These are phyloP conservation scores for Nomia melanderi DNA, from an alignment of 1,140 invertebrate genomes.

Conservation along the genomic window DNA sequence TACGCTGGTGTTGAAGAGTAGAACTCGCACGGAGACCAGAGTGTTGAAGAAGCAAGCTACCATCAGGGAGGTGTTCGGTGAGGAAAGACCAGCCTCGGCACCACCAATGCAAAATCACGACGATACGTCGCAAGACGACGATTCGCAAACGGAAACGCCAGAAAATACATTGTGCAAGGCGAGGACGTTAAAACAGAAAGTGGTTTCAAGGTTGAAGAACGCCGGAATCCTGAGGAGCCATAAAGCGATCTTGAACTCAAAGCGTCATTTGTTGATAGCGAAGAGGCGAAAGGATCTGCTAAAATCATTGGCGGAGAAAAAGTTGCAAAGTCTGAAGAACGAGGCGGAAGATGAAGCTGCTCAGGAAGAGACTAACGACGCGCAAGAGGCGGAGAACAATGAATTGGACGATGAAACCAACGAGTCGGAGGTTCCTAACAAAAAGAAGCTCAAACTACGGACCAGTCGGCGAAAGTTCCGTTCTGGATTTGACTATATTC, in stretches of 20 bases:
- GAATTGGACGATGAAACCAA: conserved; percentile 65
- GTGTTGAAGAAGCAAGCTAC: conserved; percentile 88
- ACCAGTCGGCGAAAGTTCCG: conserved; percentile 84
- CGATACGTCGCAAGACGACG: conserved; percentile 75
- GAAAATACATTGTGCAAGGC: conserved; percentile 62
- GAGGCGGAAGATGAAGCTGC: conserved; percentile 68
- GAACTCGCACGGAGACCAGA: conserved; percentile 89
- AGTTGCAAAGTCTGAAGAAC: conserved; percentile 75
- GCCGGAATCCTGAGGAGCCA: conserved; percentile 83
- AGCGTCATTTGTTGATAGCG: conserved; percentile 81
- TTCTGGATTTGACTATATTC: conserved; percentile 93
- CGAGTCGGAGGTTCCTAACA: conserved; percentile 75
- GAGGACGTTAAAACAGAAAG: conserved; percentile 76
- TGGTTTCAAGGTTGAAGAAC: conserved; percentile 82
- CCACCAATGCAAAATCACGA: conserved; percentile 81
- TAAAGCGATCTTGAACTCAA: conserved; percentile 80
- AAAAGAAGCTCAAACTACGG: conserved; percentile 81
- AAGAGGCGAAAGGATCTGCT: conserved; percentile 82
- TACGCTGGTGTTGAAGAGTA: conserved; percentile 86
- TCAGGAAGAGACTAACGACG: conserved; percentile 68
- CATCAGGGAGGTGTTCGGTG: conserved; percentile 90
- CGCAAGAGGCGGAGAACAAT: conserved; percentile 74
- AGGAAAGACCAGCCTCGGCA: conserved; percentile 85
- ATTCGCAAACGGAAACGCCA: conserved; percentile 74
- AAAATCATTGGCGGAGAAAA: conserved; percentile 80